Evolutionary conservation across 2,797 vertebrate genomes (phyloP).

Genomic region (Meda fulgida): DNA sequence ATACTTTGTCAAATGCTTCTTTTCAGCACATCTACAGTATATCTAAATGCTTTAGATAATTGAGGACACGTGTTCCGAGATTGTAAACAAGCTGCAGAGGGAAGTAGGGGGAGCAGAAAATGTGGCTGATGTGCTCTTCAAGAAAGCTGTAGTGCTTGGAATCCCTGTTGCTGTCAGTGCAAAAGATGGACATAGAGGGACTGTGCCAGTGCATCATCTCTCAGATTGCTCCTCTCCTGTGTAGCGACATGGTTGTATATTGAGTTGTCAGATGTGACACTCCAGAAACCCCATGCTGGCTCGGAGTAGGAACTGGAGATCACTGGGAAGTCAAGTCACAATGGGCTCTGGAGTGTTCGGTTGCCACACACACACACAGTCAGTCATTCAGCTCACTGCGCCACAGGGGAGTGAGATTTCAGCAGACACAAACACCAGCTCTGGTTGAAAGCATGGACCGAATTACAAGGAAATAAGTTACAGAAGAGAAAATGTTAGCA

Average conservation of each 20-base stretch:
- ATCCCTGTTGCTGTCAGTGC: slow-evolving; percentile 44
- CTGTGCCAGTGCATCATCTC: slow-evolving; percentile 45
- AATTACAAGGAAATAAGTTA: slow-evolving; percentile 15
- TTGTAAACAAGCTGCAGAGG: neutral
- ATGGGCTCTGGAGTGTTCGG: slow-evolving; percentile 45
- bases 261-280: slow-evolving; percentile 63
- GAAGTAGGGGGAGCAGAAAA: slow-evolving; percentile 1
- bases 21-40: neutral
- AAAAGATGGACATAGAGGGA: slow-evolving; percentile 47
- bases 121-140: neutral
- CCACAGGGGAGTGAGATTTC: slow-evolving; percentile 41
- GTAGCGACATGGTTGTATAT: slow-evolving; percentile 52
- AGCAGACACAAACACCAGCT: slow-evolving; percentile 34
- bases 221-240: slow-evolving; percentile 48
- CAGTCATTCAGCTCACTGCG: slow-evolving; percentile 32
- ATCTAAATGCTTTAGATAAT: slow-evolving; percentile 4
- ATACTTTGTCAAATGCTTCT: neutral
- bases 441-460: neutral
- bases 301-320: slow-evolving; percentile 53
- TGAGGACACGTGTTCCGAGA: neutral
- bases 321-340: slow-evolving; percentile 52
- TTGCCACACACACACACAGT: slow-evolving; percentile 40
- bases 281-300: slow-evolving; percentile 51
- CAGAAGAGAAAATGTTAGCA: neutral
- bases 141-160: slow-evolving; percentile 29